Percentiles rank a stretch among this genome's conserved stretches.
Evolutionary conservation across 2,888 invertebrate species (phyloP).

Genomic region (Agrochola lota): DNA sequence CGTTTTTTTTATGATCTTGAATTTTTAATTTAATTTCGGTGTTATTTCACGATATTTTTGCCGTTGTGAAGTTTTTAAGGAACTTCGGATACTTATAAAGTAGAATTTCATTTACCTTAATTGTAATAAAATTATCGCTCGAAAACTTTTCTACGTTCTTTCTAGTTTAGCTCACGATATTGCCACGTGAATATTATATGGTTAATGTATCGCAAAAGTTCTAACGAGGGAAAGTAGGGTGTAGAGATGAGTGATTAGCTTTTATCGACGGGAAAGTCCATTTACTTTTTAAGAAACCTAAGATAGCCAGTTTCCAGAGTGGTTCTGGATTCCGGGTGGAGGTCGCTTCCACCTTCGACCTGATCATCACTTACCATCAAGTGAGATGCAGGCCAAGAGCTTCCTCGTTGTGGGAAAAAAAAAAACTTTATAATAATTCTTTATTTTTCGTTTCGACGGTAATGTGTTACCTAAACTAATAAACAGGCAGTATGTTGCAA

Average conservation of each 20-base stretch:
- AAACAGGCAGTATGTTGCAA: background rate
- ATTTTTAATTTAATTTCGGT: conserved; percentile 29
- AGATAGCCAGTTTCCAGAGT: too few species aligned
- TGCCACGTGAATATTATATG: background rate
- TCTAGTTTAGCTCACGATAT: background rate
- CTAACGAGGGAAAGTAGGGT: background rate
- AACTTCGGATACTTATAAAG: background rate
- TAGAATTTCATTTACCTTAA: conserved; percentile 5
- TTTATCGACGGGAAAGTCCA: background rate
- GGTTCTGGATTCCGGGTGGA: too few species aligned
- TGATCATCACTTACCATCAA: too few species aligned
- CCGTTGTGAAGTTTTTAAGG: conserved; percentile 9
- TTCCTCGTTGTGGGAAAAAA: too few species aligned
- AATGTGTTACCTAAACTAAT: background rate
- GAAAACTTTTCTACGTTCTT: background rate
- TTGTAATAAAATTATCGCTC: conserved; percentile 1
- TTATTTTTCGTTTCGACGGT: too few species aligned
- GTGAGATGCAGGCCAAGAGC: too few species aligned
- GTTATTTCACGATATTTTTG: background rate
- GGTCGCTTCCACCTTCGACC: too few species aligned
- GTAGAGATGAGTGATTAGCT: background rate
- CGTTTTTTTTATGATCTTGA: conserved; percentile 12
- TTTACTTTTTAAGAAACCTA: background rate
- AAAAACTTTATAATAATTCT: background rate
- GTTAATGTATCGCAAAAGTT: background rate